phyloP scores from a whole-genome alignment of 2,113 vertebrate genomes.

The Myotis yumanensis region DNA sequence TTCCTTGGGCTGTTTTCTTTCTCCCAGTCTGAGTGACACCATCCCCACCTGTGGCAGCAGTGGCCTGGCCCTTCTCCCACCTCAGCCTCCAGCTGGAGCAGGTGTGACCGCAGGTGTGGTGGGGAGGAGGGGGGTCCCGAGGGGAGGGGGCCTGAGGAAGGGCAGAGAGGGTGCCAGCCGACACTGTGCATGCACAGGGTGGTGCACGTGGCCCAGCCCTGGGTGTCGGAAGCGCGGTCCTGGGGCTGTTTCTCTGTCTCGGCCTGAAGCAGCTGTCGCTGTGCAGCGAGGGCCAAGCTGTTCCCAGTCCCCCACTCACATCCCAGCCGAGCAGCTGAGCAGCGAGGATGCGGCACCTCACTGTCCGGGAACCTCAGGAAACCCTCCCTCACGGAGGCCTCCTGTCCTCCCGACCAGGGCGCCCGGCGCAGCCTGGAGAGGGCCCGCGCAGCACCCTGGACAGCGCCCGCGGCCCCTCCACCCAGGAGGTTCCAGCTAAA shows the following conservation, averaged over 20 bases:
- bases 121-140: neutral
- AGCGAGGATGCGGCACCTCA: neutral
- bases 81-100: neutral
- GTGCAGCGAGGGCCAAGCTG: neutral
- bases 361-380: neutral
- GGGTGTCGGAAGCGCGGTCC: neutral
- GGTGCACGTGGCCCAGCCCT: neutral
- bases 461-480: neutral
- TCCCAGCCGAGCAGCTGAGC: neutral
- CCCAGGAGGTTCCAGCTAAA: accelerated
- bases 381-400: neutral
- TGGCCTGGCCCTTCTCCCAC: neutral
- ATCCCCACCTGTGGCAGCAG: neutral
- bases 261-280: neutral
- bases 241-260: neutral
- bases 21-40: neutral
- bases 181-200: neutral
- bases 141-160: neutral
- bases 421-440: accelerated
- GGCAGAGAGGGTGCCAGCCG: neutral
- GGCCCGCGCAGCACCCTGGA: conserved; percentile 26
- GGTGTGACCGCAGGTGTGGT: neutral
- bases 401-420: neutral
- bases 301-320: neutral
- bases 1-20: neutral